Conservation (phyloP, 2,797 vertebrate genomes). For the Oceanodroma leucorhoa region DNA sequence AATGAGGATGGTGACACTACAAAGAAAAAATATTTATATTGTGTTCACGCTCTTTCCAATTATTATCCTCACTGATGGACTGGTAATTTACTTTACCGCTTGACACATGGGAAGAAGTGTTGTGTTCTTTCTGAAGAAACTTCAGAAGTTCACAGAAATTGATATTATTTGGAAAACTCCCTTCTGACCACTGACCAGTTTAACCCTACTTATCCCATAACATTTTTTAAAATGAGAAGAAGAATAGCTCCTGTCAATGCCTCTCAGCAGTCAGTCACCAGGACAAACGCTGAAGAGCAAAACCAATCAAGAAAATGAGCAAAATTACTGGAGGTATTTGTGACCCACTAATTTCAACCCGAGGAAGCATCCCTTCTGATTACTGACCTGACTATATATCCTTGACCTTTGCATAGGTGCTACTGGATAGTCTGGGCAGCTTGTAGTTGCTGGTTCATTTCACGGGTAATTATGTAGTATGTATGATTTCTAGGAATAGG, state of each 20-base stretch:
- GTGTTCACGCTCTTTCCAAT: fast-evolving
- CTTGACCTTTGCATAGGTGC: not conserved
- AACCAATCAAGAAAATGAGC: not conserved
- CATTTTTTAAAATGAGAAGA: not conserved
- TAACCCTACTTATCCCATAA: not conserved
- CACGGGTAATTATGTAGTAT: not conserved
- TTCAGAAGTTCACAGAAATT: not conserved
- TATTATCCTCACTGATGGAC: not conserved
- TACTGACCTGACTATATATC: not conserved
- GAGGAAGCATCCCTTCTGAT: not conserved
- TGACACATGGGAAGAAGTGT: fast-evolving
- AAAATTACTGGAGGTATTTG: not conserved
- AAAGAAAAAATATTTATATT: fast-evolving
- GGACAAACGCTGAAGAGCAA: not conserved
- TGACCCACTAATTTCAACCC: not conserved
- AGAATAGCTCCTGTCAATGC: fast-evolving
- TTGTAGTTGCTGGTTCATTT: not conserved
- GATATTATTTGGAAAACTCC: not conserved
- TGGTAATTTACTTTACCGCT: not conserved
- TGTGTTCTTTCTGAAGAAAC: too few relatives aligned
- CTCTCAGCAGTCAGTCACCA: not conserved
- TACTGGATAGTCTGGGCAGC: not conserved
- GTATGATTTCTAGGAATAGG: constrained; percentile 62
- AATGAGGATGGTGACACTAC: fast-evolving
- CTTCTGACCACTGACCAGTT: not conserved